Percentiles rank a stretch among this genome's conserved stretches.
Evolutionary conservation across 2,797 vertebrate genomes (phyloP).

Genomic region (Ctenopoma kingsleyae): DNA sequence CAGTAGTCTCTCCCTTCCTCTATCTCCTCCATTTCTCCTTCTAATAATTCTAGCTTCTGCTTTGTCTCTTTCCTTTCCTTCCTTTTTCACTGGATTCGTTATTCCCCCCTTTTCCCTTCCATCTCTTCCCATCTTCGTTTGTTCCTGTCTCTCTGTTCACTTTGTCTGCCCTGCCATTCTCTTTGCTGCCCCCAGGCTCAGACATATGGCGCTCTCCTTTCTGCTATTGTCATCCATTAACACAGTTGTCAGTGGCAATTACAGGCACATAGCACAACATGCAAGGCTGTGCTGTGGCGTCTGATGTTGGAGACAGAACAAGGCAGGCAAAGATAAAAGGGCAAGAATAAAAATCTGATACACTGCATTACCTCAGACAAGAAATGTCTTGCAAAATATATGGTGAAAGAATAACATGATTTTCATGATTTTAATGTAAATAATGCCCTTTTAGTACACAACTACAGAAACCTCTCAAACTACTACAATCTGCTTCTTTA

Average conservation of each 20-base stretch:
- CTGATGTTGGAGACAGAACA: conserved; percentile 63
- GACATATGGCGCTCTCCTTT: conserved; percentile 80
- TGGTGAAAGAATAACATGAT: background rate
- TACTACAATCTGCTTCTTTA: background rate
- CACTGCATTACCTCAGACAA: conserved; percentile 18
- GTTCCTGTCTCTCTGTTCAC: conserved; percentile 38
- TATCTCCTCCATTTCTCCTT: conserved; percentile 8
- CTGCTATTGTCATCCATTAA: conserved; percentile 82
- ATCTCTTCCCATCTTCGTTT: conserved; percentile 33
- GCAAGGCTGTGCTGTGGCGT: conserved; percentile 52
- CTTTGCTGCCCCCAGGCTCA: conserved; percentile 75
- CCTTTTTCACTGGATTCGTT: conserved; percentile 3
- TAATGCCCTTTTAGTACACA: background rate
- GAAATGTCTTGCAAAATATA: conserved; percentile 17
- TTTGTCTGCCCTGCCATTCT: conserved; percentile 77
- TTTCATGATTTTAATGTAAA: background rate
- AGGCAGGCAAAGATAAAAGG: conserved; percentile 45
- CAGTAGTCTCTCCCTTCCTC: conserved; percentile 1
- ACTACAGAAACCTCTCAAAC: background rate
- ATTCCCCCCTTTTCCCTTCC: conserved; percentile 4
- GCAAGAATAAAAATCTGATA: conserved; percentile 28
- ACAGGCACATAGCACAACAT: conserved; percentile 69
- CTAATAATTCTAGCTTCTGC: conserved; percentile 3
- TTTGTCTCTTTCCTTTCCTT: background rate
- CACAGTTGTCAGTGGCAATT: conserved; percentile 83